Base-by-base conservation (phyloP, 2,888 invertebrate species). In the Agrotis ipsilon region DNA sequence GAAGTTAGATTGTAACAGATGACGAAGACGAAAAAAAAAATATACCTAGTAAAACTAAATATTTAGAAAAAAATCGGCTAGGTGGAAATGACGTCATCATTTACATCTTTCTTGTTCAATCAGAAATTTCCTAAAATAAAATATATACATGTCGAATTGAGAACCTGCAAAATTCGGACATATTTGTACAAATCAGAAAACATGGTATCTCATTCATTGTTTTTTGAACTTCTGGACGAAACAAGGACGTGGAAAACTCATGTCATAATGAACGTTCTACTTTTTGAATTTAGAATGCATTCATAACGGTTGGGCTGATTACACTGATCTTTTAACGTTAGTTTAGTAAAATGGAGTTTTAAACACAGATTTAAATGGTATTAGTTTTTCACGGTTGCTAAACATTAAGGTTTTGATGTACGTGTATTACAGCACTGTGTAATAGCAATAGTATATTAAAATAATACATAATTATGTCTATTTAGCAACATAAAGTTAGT, bases 401-500 rank as follows among this genome's bases (percentile, higher is more conserved):
- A 57, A 18, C 24, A 71, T 68, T 43, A 48, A 57, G 72, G 48
- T 72, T 58, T 57, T 27, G 46, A 57, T 27, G 58, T 32, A 3
- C 11, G 32, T 71, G 58, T 68, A 19, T 49, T 68, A 57, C 57
- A 14, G 43, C 48, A 48, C 5, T 68, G 32, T 54, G 46, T 16
- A 19, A 68, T 24, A 51, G 52, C 21, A 71, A 43, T 43, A 60
- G 63, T 43, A 43, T 43, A 16, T 7, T 24, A 24, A 11, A 39
- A 39, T 39, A 39, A 39, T 39, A 39, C 39, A 54, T n/a, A n/a
- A n/a, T n/a, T n/a, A 52, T 52, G 18, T 39, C 18, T 5, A 69
- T 74, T 72, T 64, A 66, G 68, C 68, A 59, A 71, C 39, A 61
- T 68, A 57, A 13, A 54, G 66, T 21, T 68, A 24, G 54, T 62